phyloP scores from a whole-genome alignment of 1,140 invertebrate genomes.

The Camponotus floridanus region DNA sequence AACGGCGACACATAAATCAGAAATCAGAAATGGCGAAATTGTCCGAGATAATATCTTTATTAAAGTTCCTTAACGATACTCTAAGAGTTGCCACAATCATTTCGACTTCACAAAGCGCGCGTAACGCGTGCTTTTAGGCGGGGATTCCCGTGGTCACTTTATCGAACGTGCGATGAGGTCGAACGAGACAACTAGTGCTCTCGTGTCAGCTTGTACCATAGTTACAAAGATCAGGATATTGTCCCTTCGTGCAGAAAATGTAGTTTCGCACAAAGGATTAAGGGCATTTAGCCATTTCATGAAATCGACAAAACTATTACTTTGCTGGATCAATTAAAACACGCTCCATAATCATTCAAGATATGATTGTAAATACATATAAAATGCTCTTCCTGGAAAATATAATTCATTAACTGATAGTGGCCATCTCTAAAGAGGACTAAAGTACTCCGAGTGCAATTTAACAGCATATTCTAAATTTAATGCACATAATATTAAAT shows the following conservation, averaged over 20 bases:
- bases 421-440: background rate
- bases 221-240: constrained; percentile 50
- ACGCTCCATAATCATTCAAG: background rate
- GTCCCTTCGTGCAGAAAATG: constrained; percentile 1
- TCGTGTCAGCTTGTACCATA: background rate
- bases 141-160: constrained; percentile 22
- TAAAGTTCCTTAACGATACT: no score
- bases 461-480: background rate
- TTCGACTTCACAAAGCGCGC: background rate
- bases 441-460: background rate
- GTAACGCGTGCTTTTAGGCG: background rate
- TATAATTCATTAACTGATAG: background rate
- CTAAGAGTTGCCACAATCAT: background rate
- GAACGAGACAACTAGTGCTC: background rate
- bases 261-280: constrained; percentile 35
- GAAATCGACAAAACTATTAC: background rate
- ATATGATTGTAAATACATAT: background rate
- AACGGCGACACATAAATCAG: constrained; percentile 6
- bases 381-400: background rate
- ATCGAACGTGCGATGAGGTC: background rate
- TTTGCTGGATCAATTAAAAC: constrained; percentile 16
- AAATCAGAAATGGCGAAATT: constrained; percentile 30
- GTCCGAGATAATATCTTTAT: background rate
- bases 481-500: background rate
- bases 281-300: background rate